Percentiles rank a stretch among this genome's conserved stretches.
Evolutionary conservation across 2,113 vertebrate species (phyloP).

Genomic region (Macquaria australasica): DNA sequence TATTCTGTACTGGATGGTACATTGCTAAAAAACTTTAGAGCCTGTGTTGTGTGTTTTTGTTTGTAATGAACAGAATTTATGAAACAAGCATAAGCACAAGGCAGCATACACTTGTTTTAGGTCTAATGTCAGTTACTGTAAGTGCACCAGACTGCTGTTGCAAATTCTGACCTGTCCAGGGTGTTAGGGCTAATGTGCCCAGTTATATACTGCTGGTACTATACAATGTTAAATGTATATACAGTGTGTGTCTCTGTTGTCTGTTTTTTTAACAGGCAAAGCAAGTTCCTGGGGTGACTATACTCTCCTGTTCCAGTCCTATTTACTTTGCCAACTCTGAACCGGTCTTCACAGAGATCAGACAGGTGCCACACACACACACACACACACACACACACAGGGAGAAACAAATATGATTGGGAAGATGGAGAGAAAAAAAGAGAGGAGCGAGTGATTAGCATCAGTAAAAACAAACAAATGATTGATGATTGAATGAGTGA

Average conservation of each 20-base stretch:
- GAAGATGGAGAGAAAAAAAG: background rate
- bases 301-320: conserved; percentile 88
- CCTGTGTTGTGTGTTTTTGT: too few species aligned
- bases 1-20: too few species aligned
- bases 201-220: background rate
- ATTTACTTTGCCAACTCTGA: conserved; percentile 91
- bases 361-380: conserved; percentile 63
- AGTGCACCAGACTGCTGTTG: background rate
- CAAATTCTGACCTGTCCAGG: background rate
- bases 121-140: too few species aligned
- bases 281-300: conserved; percentile 87
- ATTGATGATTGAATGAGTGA: background rate
- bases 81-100: too few species aligned
- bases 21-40: too few species aligned
- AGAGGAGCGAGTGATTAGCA: background rate
- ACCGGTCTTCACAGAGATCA: conserved; percentile 85
- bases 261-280: conserved; percentile 79
- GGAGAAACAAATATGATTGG: background rate
- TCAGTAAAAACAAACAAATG: background rate
- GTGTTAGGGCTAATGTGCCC: background rate
- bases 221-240: background rate
- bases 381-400: background rate
- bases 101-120: too few species aligned
- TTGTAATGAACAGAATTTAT: too few species aligned
- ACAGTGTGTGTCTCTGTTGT: background rate